Evolutionary conservation across 2,888 invertebrate genomes (phyloP), one percentile per base, ranked within the genome.

Genomic region (Esperia sulphurella): DNA sequence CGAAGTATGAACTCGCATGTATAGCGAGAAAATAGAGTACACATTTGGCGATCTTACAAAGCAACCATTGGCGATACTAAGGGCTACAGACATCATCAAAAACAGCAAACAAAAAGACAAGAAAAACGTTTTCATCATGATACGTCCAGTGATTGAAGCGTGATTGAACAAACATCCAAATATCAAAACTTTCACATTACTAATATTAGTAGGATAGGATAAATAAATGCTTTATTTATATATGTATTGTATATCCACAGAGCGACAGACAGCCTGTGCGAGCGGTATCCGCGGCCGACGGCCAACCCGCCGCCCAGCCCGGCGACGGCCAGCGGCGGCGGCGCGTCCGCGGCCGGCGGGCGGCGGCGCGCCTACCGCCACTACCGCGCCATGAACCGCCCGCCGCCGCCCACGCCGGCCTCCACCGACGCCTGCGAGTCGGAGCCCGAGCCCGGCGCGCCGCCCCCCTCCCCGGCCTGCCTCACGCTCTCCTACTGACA

Each of bases 341-440:
- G 51, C 95, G 8, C 95, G 95, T 91, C 91, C 91, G 59, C 90
- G 83, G 29, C 86, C 88, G 39, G 10, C 28, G 30, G 43, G 35
- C 86, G 93, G 12, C 93, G 95, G 47, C 92, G 94, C 50, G 93
- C 96, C 1, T 95, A 95, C 79, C 90, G 95, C 28, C 94, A 95
- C 79, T 95, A 95, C 77, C 80, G 93, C 57, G 94, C 95, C 54
- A 94, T 94, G 83, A 95, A 95, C 76, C 96, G 96, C 0, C 97
- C 97, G 7, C 98, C 97, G 28, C 97, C 97, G 9, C 98, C 98
- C 14, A 98, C 98, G 0, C 98, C 97, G 72, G 96, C 96, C 58
- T 97, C 98, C 33, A 98, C 98, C 62, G 96, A 97, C 58, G 97
- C 97, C 67, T 96, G 97, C 76, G 96, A 96, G 79, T 95, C 95